Base-by-base conservation (phyloP, 2,888 invertebrate genomes). In the Zootermopsis nevadensis region DNA sequence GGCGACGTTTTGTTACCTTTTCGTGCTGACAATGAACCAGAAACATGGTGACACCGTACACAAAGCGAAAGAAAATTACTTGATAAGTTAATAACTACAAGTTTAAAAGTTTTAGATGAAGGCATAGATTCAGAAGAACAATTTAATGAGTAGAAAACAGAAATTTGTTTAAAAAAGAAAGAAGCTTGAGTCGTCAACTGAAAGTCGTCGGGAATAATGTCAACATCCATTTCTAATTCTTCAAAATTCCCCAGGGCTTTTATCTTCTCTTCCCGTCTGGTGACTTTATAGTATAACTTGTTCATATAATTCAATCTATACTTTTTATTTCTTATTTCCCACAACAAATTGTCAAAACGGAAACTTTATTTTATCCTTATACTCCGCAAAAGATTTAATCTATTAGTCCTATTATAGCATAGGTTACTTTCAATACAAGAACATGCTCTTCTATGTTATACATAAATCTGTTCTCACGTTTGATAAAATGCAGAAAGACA, bases 171-270 rank as follows among this genome's bases (percentile, higher is more conserved):
- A 7, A 22, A 69, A 27, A 60, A 27, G 6, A 27, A 60, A 60
- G 12, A 33, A 35, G 22, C 19, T 30, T 24, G 30, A 77, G 1
- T 27, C 42, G 15, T 77, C 53, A 77, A 38, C 42, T 33, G 31
- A 30, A 77, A 77, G 77, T 42, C 42, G 53, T 60, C 22, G 7
- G n/a, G 35, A 60, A 53, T 60, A 80, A 27, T 80, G 55, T 80
- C 55, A 80, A 33, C 35, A 38, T 69, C 33, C 38, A 27, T 69
- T 69, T 48, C 74, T 72, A 76, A 53, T 22, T 42, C 69, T 53
- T 48, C 83, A 53, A 15, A n/a, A n/a, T 69, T 69, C 60, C 55
- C 19, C 22, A 82, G 35, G 48, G 48, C n/a, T 76, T 86, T 89
- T 89, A 30, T 69, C 19, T 19, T 24, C 15, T 33, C 69, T 33